Base-by-base conservation (phyloP, 30 jellyfish, hydroid and myxozoan genomes). In the Chironex yamaguchii region DNA sequence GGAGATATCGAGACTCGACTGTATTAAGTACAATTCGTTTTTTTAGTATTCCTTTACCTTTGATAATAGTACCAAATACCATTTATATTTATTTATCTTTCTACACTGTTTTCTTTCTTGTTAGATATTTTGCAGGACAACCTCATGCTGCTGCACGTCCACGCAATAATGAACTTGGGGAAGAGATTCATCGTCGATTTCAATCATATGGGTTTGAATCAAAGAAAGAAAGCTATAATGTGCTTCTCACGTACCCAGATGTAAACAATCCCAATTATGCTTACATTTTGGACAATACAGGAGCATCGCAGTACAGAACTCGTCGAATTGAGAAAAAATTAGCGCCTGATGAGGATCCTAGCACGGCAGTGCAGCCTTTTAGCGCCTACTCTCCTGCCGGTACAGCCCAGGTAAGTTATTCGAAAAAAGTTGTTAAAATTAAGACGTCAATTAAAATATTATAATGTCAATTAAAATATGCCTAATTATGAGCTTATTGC, bases 91-190 rank as follows among this genome's bases (percentile, higher is more conserved):
- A n/a, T n/a, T n/a, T n/a, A n/a, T n/a, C n/a, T n/a, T n/a, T n/a
- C n/a, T n/a, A n/a, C n/a, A n/a, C n/a, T n/a, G n/a, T n/a, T n/a
- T n/a, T n/a, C n/a, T n/a, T 49, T 17, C 31, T 22, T 67, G 22
- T 71, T 34, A 92, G 98, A 71, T 92, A 65, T 74, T 84, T 79
- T 63, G 93, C 98, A 13, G 82, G 62, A 54, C 52, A 69, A 42
- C 97, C 97, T 17, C 98, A 92, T 70, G 87, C 80, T 0, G 97
- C 98, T 24, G 91, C 95, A 24, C 75, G 93, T 0, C 67, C 88
- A n/a, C 72, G 98, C 36, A 92, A 92, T 69, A 79, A 86, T 42
- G 96, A 85, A 48, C 92, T 92, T 22, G 96, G 89, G 13, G 74
- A 62, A 26, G 96, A 86, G 32, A 78, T 86, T 0, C 85, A 81